phyloP scores from a whole-genome alignment of 1,140 invertebrate genomes.

The Nymphalis io region DNA sequence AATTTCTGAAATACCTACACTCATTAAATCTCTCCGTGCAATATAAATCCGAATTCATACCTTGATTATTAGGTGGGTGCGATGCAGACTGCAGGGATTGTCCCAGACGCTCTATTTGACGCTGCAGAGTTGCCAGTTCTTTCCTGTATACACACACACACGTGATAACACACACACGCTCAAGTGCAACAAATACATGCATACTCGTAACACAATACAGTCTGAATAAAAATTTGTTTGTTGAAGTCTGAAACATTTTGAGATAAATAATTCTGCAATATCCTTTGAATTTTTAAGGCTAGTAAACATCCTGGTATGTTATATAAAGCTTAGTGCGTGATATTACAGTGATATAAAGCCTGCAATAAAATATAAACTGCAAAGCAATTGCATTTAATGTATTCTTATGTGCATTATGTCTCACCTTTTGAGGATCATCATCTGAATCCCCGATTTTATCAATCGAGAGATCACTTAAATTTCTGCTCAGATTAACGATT shows the following conservation, averaged over 20 bases:
- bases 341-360: background rate
- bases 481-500: slow-evolving; percentile 51
- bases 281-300: background rate
- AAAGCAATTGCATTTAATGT: background rate
- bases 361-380: slow-evolving; percentile 4
- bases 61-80: slow-evolving; percentile 64
- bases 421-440: slow-evolving; percentile 69
- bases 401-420: slow-evolving; percentile 17
- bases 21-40: too few species aligned
- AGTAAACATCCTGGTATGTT: background rate
- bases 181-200: slow-evolving; percentile 48
- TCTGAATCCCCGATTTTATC: slow-evolving; percentile 70
- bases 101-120: slow-evolving; percentile 76
- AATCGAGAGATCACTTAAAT: slow-evolving; percentile 68
- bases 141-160: slow-evolving; percentile 71
- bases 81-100: slow-evolving; percentile 55
- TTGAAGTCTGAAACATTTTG: background rate
- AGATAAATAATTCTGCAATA: background rate
- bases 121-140: slow-evolving; percentile 81
- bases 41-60: slow-evolving; percentile 41
- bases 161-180: slow-evolving; percentile 67
- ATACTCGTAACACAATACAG: background rate
- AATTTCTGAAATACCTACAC: too few species aligned
- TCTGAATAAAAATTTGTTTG: background rate
- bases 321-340: background rate